These are phyloP conservation scores for Elysia chlorotica DNA, from an alignment of 1,140 invertebrate genomes.

Conservation along the genomic window DNA sequence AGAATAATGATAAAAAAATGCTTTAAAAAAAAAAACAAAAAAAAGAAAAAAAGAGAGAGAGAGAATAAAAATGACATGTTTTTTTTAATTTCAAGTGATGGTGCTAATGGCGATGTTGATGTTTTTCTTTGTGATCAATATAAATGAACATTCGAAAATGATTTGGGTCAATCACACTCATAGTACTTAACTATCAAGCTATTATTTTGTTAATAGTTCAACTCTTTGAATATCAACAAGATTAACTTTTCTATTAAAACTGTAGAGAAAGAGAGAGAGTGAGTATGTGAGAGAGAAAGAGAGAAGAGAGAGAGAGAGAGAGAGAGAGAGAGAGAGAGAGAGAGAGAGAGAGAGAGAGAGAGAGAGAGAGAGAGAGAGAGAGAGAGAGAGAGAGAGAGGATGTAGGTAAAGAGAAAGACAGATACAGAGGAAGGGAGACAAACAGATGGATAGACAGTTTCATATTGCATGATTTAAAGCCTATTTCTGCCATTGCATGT, in stretches of 20 bases:
- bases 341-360: not conserved
- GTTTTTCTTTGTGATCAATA: too few species aligned
- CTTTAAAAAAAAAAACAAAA: not conserved
- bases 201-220: too few species aligned
- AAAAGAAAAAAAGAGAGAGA: not conserved
- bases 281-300: not conserved
- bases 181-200: too few species aligned
- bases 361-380: conserved; percentile 17
- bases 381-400: conserved; percentile 14
- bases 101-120: too few species aligned
- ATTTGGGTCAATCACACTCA: too few species aligned
- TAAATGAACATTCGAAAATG: too few species aligned
- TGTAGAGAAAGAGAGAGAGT: not conserved
- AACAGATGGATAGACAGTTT: not conserved
- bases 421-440: not conserved
- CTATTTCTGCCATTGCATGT: not conserved
- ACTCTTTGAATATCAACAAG: too few species aligned
- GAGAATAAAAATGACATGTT: not conserved
- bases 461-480: not conserved
- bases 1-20: not conserved
- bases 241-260: too few species aligned
- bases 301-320: not conserved
- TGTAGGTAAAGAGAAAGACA: not conserved
- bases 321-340: not conserved
- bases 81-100: not conserved